phyloP scores from a whole-genome alignment of 2,797 vertebrate species.

The Callimico goeldii region DNA sequence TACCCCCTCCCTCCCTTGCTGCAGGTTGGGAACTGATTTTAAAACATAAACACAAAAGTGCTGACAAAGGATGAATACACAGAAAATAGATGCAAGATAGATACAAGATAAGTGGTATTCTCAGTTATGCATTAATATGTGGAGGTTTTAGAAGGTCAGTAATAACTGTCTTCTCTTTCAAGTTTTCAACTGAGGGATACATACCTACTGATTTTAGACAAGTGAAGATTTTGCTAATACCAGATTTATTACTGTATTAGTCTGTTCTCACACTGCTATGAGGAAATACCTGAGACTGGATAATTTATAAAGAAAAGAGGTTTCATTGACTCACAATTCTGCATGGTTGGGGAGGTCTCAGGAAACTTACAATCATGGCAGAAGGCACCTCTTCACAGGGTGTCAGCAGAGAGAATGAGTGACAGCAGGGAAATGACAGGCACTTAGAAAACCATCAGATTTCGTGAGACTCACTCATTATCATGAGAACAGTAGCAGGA shows the following conservation, averaged over 20 bases:
- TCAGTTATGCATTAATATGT: background rate
- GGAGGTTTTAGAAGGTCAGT: background rate
- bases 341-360: background rate
- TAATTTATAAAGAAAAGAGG: background rate
- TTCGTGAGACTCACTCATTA: background rate
- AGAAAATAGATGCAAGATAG: background rate
- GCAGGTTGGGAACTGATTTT: background rate
- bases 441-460: background rate
- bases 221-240: background rate
- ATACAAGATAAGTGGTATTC: background rate
- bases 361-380: background rate
- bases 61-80: background rate
- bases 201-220: background rate
- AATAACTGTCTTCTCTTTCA: background rate
- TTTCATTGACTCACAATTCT: background rate
- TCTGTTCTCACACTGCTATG: background rate
- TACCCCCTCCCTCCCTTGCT: background rate
- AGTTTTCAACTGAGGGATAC: background rate
- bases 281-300: background rate
- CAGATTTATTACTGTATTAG: background rate
- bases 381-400: background rate
- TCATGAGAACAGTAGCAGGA: background rate
- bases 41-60: background rate
- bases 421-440: background rate
- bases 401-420: background rate